These are phyloP conservation scores for Oikopleura vanhoeffeni DNA, from an alignment of 23 tunicate genomes.

Conservation along the genomic window DNA sequence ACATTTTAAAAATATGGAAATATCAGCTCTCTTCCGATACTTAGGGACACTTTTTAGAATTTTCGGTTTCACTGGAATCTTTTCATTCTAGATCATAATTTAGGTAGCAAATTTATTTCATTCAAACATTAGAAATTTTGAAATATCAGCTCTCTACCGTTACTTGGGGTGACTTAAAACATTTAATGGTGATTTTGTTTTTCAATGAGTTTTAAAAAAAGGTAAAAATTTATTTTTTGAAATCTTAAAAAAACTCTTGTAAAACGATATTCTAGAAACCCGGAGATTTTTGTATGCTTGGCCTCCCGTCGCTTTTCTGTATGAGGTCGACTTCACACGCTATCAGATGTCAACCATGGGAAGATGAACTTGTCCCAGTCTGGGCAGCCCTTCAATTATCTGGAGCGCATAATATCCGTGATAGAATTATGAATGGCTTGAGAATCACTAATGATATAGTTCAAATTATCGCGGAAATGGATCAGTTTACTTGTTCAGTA, in stretches of 20 bases:
- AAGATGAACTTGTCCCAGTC: not conserved
- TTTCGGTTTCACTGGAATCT: no score
- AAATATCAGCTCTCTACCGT: no score
- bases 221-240: not conserved
- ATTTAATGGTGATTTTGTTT: no score
- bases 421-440: not conserved
- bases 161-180: no score
- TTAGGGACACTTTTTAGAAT: no score
- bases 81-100: no score
- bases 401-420: not conserved
- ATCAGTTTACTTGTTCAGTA: not conserved
- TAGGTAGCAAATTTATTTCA: no score
- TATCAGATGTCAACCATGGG: slow-evolving; percentile 6
- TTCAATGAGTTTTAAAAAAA: no score
- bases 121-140: no score
- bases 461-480: not conserved
- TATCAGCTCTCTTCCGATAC: no score
- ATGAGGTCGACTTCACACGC: not conserved
- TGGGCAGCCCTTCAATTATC: slow-evolving; percentile 1
- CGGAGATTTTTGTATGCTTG: not conserved
- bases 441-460: not conserved
- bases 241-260: not conserved
- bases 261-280: slow-evolving; percentile 1
- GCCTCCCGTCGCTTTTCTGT: not conserved
- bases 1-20: no score